A percentile compares a stretch with the other conserved stretches of the same genome.
phyloP scores from a whole-genome alignment of 37 sponge, comb jelly and placozoan genomes.

The Aphrocallistes beatrix region DNA sequence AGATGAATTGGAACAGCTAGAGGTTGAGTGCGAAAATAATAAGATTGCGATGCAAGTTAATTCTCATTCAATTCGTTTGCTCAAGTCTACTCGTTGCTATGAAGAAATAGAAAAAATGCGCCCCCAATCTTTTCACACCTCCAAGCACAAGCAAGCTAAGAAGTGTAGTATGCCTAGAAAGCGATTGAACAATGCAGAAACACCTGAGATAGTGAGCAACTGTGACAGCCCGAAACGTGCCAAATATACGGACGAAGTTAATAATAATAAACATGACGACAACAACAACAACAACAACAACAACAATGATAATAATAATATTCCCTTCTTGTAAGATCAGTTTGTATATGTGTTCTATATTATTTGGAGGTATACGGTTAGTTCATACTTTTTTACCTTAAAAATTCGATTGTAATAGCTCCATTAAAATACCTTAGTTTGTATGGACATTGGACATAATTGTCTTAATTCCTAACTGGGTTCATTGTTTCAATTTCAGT shows the following conservation, averaged over 20 bases:
- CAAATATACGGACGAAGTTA: not conserved
- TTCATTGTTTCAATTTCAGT: too few species aligned
- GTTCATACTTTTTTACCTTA: too few species aligned
- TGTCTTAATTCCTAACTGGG: too few species aligned
- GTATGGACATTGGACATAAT: too few species aligned
- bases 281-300: too few species aligned
- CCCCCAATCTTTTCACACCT: not conserved
- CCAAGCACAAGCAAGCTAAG: not conserved
- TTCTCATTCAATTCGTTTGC: not conserved
- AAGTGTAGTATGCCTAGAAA: not conserved
- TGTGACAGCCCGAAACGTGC: not conserved
- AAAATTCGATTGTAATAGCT: too few species aligned
- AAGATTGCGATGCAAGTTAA: not conserved
- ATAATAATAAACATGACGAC: too few species aligned
- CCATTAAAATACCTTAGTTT: too few species aligned
- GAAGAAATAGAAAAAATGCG: not conserved
- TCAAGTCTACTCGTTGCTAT: not conserved
- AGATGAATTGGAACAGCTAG: not conserved
- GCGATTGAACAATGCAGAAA: not conserved
- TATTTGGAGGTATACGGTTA: too few species aligned
- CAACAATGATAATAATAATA: too few species aligned
- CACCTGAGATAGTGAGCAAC: not conserved
- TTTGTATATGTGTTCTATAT: too few species aligned
- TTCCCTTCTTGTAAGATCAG: too few species aligned
- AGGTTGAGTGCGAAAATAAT: not conserved